Evolutionary conservation across 1,140 invertebrate genomes (phyloP), one percentile per base, ranked within the genome.

Genomic region (Halesus radiatus): DNA sequence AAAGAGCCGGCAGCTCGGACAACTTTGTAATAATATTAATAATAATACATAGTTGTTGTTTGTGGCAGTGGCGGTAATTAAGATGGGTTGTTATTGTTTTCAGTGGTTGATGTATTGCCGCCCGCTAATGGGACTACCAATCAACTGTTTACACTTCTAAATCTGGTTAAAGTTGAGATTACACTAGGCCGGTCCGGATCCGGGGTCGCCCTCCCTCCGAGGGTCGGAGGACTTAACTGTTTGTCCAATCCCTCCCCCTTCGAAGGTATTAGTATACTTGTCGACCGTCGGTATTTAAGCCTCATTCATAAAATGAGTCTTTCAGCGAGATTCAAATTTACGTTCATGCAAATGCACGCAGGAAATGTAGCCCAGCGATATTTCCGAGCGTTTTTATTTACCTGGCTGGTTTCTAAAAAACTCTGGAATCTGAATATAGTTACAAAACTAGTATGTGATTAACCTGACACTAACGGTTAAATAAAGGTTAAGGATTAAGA

Each of bases 31-130:
- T 45, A 45, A 45, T 45, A 45, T 45, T 45, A 45, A 13, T 45
- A 45, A 10, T 45, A 45, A 45, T 45, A 45, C 37, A 45, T 13
- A 13, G 37, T 45, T 45, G 0, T 45, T 45, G 56, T 60, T 60
- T 23, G 56, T 15, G 56, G 18, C 54, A 20, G 20, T 15, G 18
- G 18, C n/a, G 62, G 26, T 66, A 66, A 66, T 66, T 29, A 66
- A 16, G 62, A 66, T 66, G 13, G 29, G 62, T 22, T 66, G 62
- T 66, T 66, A 66, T 66, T 66, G 62, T 66, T 66, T 29, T 66
- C 22, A 16, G 62, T n/a, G 32, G 15, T 66, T 66, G 62, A 66
- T 66, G 62, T 66, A 66, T 66, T 66, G 62, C 29, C 22, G 62
- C 1, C 23, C 23, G 37, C 26, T 66, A 66, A 66, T 66, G 62